Evolutionary conservation across 1,140 invertebrate species (phyloP).

Genomic region (Diplogasteroides magnus): DNA sequence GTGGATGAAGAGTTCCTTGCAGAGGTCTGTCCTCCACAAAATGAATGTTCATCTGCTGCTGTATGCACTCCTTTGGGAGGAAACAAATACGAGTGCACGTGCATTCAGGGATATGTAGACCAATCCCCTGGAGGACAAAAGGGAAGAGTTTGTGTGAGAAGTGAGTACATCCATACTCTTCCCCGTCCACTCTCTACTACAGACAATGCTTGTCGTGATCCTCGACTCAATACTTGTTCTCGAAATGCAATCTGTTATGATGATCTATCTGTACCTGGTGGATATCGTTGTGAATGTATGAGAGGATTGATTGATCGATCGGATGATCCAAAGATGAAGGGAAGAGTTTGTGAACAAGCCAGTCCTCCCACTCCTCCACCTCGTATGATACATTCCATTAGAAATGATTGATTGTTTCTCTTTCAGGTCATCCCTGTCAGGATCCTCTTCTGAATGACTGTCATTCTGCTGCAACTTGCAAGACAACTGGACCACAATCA

Average conservation of each 20-base stretch:
- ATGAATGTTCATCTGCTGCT: conserved; percentile 52
- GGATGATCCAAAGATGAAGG: conserved; percentile 32
- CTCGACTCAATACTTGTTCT: conserved; percentile 52
- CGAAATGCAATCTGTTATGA: conserved; percentile 54
- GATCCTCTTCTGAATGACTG: conserved; percentile 51
- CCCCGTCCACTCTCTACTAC: conserved; percentile 16
- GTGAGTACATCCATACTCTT: conserved; percentile 24
- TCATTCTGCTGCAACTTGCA: conserved; percentile 46
- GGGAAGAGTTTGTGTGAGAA: conserved; percentile 54
- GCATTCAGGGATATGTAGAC: conserved; percentile 42
- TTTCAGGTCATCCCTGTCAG: conserved; percentile 46
- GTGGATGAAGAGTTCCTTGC: neutral
- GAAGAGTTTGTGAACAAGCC: conserved; percentile 51
- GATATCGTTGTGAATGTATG: conserved; percentile 27
- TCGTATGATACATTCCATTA: conserved; percentile 17
- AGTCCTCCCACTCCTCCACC: conserved; percentile 42
- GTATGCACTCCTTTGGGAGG: conserved; percentile 44
- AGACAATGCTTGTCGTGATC: conserved; percentile 51
- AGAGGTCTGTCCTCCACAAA: conserved; percentile 51
- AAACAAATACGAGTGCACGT: conserved; percentile 49
- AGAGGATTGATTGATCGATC: conserved; percentile 28
- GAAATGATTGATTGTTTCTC: conserved; percentile 17
- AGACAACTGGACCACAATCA: conserved; percentile 39
- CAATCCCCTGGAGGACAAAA: conserved; percentile 41
- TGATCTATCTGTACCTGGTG: conserved; percentile 31